These are phyloP conservation scores for Drosophila trichaetosa DNA, from an alignment of 2,888 invertebrate species.

Conservation along the genomic window DNA sequence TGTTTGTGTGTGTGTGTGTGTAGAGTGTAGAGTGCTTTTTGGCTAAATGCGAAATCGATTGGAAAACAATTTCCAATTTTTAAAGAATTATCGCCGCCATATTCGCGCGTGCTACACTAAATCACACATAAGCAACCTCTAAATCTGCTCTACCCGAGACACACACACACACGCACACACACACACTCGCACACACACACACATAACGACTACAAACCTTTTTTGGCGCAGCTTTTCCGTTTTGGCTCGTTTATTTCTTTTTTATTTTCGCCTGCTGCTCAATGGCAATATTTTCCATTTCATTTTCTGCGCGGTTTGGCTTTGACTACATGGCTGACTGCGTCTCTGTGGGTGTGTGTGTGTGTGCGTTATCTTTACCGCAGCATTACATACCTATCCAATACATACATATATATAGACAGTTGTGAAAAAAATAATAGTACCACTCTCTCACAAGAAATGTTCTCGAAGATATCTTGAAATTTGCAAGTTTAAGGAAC, in stretches of 20 bases:
- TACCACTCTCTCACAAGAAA: neutral
- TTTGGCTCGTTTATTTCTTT: constrained; percentile 75
- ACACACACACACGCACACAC: constrained; percentile 41
- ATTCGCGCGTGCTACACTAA: constrained; percentile 85
- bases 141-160: constrained; percentile 82
- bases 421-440: neutral
- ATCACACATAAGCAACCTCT: constrained; percentile 85
- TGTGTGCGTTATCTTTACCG: constrained; percentile 67
- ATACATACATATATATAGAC: neutral
- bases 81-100: constrained; percentile 85
- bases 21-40: constrained; percentile 75
- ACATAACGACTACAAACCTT: constrained; percentile 18
- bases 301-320: constrained; percentile 79
- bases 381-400: constrained; percentile 53
- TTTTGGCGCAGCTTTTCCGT: constrained; percentile 44
- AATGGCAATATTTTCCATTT: constrained; percentile 76
- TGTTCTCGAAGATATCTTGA: neutral
- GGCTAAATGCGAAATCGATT: constrained; percentile 85
- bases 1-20: constrained; percentile 22
- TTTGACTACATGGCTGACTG: constrained; percentile 73
- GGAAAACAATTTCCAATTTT: constrained; percentile 85
- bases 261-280: constrained; percentile 68
- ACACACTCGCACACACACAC: constrained; percentile 26
- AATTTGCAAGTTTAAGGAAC: neutral
- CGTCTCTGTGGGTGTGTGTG: constrained; percentile 22